Evolutionary conservation across 2,113 vertebrate species (phyloP).

Genomic region (Glareola pratincola): DNA sequence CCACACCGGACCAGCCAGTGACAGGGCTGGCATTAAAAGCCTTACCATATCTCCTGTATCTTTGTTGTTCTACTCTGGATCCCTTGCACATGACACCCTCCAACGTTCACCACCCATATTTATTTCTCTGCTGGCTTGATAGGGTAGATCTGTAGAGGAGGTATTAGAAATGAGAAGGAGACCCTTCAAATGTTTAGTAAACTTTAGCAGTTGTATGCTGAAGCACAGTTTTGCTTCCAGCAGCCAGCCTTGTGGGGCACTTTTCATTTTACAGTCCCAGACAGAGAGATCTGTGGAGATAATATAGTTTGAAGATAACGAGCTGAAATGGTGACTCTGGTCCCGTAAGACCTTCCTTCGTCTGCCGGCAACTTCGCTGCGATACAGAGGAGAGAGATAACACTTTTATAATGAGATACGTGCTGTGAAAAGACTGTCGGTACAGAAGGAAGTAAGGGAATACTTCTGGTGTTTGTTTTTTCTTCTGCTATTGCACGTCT

Average conservation of each 20-base stretch:
- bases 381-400: background rate
- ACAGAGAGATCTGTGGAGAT: background rate
- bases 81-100: background rate
- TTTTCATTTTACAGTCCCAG: background rate
- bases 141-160: background rate
- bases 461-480: background rate
- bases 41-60: background rate
- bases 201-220: background rate
- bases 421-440: background rate
- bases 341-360: background rate
- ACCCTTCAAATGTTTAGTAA: background rate
- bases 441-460: background rate
- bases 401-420: background rate
- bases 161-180: background rate
- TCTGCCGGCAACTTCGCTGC: background rate
- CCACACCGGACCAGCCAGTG: fast-evolving
- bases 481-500: background rate
- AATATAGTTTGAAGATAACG: background rate
- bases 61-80: background rate
- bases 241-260: background rate
- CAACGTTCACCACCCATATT: background rate
- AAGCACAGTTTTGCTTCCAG: background rate
- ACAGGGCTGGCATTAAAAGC: background rate
- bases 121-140: background rate
- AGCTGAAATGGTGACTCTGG: background rate